Conservation (phyloP, 1,140 invertebrate species). For the Campoletis sonorensis region DNA sequence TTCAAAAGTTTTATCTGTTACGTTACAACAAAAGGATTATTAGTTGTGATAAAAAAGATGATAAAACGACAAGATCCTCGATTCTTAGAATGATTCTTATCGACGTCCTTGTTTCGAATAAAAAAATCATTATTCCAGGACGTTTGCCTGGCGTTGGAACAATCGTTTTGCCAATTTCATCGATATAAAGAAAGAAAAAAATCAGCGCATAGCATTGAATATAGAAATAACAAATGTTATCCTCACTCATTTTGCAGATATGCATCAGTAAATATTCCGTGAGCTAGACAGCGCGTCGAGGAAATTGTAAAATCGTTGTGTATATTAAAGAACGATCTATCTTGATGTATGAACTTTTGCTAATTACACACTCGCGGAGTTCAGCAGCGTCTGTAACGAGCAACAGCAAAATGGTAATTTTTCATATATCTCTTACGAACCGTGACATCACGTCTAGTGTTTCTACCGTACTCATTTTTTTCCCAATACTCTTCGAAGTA, state of each 20-base stretch:
- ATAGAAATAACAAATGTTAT: neutral
- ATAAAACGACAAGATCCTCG: neutral
- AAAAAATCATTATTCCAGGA: neutral
- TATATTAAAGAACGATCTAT: constrained; percentile 13
- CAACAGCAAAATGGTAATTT: neutral
- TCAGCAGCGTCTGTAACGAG: neutral
- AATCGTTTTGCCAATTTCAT: neutral
- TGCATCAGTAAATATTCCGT: neutral
- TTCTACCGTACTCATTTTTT: neutral
- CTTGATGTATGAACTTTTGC: constrained; percentile 17
- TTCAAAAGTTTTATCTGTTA: no score
- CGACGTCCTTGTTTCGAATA: neutral
- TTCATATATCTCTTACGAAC: constrained; percentile 14
- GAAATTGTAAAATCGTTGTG: constrained; percentile 17
- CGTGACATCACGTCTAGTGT: neutral
- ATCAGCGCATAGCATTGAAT: neutral
- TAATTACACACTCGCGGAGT: constrained; percentile 8
- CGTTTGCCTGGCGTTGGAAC: neutral
- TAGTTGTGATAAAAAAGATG: neutral
- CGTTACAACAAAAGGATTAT: no score
- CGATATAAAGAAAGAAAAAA: neutral
- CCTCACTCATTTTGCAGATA: neutral
- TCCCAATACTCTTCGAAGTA: neutral
- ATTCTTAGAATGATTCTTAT: neutral
- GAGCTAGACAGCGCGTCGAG: neutral